Evolutionary conservation across 2,797 vertebrate species (phyloP).

Genomic region (Xerus rutilus): DNA sequence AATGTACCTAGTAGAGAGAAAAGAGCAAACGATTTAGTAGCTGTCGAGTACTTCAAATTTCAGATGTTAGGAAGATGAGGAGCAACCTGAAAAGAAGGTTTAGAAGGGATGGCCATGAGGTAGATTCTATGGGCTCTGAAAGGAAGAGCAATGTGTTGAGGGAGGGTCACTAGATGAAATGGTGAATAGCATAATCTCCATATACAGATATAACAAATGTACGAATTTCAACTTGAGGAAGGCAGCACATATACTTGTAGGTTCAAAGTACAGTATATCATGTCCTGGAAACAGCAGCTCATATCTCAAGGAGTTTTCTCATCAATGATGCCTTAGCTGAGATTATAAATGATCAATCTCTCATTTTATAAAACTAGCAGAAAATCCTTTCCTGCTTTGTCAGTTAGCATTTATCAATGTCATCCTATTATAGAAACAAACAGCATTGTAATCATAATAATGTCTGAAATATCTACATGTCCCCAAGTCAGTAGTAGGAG

Average conservation of each 20-base stretch:
- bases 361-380: not conserved
- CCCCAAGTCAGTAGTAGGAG: not conserved
- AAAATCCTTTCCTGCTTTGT: not conserved
- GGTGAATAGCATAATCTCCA: not conserved
- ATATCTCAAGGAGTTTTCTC: not conserved
- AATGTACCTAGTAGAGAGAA: not conserved
- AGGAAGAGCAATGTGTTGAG: not conserved
- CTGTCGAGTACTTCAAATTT: not conserved
- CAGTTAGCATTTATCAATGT: not conserved
- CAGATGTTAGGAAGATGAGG: not conserved
- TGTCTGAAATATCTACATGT: not conserved
- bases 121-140: not conserved
- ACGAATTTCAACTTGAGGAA: not conserved
- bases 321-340: not conserved
- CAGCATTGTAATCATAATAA: not conserved
- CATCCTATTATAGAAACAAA: conserved; percentile 6
- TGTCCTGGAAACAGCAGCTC: not conserved
- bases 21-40: not conserved
- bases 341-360: not conserved
- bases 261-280: not conserved
- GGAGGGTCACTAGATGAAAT: not conserved
- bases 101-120: not conserved
- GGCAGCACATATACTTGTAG: not conserved
- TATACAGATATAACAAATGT: not conserved
- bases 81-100: not conserved